Evolutionary conservation across 1,140 invertebrate species (phyloP), one percentile per base, ranked within the genome.

Genomic region (Diplogasteroides magnus): DNA sequence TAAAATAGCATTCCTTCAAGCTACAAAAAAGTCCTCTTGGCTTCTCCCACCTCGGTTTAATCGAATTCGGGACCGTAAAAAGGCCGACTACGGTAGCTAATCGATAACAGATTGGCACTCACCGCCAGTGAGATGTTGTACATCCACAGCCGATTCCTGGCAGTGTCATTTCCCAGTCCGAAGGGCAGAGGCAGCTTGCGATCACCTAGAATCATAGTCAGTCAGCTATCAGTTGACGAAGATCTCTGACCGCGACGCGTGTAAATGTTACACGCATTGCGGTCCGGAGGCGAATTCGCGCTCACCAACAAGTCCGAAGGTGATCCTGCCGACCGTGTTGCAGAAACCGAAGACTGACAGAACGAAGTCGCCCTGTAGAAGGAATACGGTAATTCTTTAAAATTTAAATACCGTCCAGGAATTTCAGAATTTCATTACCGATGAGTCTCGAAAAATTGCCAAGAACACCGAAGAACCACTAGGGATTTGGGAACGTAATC

Each of bases 311-410:
- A 84, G 72, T 0, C 87, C 88, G 37, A 86, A 85, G 13, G 86
- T 6, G 3, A 88, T 79, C 68, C 88, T 79, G 28, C 93, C 93
- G n/a, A 92, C 77, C 1, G 91, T 92, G 78, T 93, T 93, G 15
- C 90, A 89, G 56, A 90, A 73, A 91, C 86, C 95, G 80, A 97
- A 97, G 61, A 94, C 90, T 2, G 94, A 96, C 23, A 98, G 82
- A 55, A 97, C 85, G 81, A 91, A 91, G 1, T 93, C 90, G 0
- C 93, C 93, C 71, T 89, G 85, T 1, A 87, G 37, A 19, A 48
- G n/a, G n/a, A n/a, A n/a, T n/a, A n/a, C n/a, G n/a, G n/a, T n/a
- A n/a, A n/a, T n/a, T n/a, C n/a, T n/a, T n/a, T n/a, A n/a, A n/a
- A n/a, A n/a, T n/a, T n/a, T n/a, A n/a, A n/a, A n/a, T n/a, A n/a